Conservation (phyloP, 2,888 invertebrate genomes). For the Lycocerus yunnanus region DNA sequence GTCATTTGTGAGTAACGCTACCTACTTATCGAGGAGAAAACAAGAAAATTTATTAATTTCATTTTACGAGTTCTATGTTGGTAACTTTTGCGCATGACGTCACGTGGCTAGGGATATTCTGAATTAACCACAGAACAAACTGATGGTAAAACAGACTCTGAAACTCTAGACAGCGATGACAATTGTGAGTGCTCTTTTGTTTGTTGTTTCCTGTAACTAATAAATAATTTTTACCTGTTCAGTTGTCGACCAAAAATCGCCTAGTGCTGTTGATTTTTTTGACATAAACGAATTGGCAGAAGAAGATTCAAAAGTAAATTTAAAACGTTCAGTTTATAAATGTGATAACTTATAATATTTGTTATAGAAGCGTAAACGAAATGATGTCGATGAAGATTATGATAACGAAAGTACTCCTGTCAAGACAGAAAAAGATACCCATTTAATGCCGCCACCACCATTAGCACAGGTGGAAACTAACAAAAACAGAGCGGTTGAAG, state of each 20-base stretch:
- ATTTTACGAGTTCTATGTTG: too few relatives aligned
- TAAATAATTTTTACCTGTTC: slow-evolving; percentile 27
- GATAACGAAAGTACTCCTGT: slow-evolving; percentile 71
- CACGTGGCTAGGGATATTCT: too few relatives aligned
- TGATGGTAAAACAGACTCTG: neutral
- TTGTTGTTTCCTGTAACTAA: neutral
- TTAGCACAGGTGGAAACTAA: slow-evolving; percentile 48
- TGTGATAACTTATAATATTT: slow-evolving; percentile 21
- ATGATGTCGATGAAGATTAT: slow-evolving; percentile 53
- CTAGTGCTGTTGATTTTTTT: slow-evolving; percentile 87
- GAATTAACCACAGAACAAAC: neutral
- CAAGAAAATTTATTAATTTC: too few relatives aligned
- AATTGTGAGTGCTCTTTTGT: neutral
- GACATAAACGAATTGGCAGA: slow-evolving; percentile 94
- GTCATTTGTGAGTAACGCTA: too few relatives aligned
- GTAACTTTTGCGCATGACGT: too few relatives aligned
- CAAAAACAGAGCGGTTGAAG: slow-evolving; percentile 35
- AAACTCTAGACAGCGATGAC: neutral
- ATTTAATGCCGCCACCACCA: slow-evolving; percentile 87
- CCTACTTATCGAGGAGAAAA: too few relatives aligned
- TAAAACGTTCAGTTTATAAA: neutral
- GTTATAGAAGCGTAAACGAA: slow-evolving; percentile 22
- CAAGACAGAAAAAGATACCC: slow-evolving; percentile 66
- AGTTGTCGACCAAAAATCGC: slow-evolving; percentile 58
- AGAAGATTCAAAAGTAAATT: slow-evolving; percentile 57